Evolutionary conservation across 2,113 vertebrate genomes (phyloP).

Genomic region (Lamprotornis superbus): DNA sequence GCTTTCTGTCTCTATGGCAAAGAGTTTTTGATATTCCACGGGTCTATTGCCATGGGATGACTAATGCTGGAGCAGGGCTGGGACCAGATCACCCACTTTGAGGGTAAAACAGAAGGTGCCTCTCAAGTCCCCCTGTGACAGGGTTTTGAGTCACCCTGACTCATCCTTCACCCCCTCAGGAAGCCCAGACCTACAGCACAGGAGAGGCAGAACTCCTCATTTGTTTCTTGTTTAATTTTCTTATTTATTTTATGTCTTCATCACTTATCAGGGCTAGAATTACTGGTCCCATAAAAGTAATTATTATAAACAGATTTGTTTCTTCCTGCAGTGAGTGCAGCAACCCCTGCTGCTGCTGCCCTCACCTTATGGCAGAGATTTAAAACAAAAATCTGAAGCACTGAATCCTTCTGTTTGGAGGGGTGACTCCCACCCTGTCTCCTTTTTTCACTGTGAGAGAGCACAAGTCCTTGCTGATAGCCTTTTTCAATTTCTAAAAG

Average conservation of each 20-base stretch:
- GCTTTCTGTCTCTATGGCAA: not conserved
- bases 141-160: conserved; percentile 41
- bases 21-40: not conserved
- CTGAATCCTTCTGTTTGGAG: not conserved
- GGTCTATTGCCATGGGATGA: not conserved
- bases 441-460: not conserved
- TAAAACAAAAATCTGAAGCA: not conserved
- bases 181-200: conserved; percentile 37
- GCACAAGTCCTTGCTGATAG: not conserved
- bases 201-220: not conserved
- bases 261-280: not conserved
- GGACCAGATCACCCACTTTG: conserved; percentile 50
- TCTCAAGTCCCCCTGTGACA: not conserved
- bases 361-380: not conserved
- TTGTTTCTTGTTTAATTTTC: not conserved
- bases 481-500: not conserved
- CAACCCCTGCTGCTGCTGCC: not conserved
- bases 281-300: not conserved
- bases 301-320: not conserved
- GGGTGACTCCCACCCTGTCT: not conserved
- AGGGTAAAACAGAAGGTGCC: conserved; percentile 6
- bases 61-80: not conserved
- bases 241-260: not conserved
- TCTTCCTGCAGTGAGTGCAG: not conserved
- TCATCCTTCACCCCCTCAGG: not conserved